phyloP scores from a whole-genome alignment of 2,113 vertebrate species.

The Odocoileus hemionus region DNA sequence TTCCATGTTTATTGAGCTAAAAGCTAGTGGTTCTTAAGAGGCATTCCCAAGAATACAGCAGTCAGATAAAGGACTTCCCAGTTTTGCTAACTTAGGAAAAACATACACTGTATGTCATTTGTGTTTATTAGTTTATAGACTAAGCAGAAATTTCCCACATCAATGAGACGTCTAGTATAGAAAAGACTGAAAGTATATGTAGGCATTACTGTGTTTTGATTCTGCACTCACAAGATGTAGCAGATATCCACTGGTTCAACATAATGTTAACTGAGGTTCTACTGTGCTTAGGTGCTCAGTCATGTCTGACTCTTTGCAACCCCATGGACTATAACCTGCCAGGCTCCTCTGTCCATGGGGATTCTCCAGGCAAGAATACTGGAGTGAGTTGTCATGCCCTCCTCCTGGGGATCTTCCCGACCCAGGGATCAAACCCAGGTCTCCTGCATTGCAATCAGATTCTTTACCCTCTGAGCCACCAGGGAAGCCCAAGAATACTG shows the following conservation, averaged over 20 bases:
- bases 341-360: not conserved
- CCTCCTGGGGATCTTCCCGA: not conserved
- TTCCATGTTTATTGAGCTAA: not conserved
- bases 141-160: not conserved
- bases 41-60: not conserved
- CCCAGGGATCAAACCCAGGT: not conserved
- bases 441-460: not conserved
- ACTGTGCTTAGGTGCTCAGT: not conserved
- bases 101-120: not conserved
- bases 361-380: not conserved
- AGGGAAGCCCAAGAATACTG: not conserved
- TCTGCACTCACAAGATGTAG: not conserved
- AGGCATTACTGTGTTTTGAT: not conserved
- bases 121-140: not conserved
- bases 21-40: not conserved
- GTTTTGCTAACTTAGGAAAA: not conserved
- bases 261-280: not conserved
- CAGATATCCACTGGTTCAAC: not conserved
- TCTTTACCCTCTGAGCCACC: not conserved
- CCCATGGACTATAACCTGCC: not conserved
- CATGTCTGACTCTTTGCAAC: not conserved
- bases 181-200: not conserved
- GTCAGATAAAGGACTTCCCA: not conserved
- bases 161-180: not conserved
- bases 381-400: not conserved